These are phyloP conservation scores for Dilophus febrilis DNA, from an alignment of 2,888 invertebrate genomes.

Conservation along the genomic window DNA sequence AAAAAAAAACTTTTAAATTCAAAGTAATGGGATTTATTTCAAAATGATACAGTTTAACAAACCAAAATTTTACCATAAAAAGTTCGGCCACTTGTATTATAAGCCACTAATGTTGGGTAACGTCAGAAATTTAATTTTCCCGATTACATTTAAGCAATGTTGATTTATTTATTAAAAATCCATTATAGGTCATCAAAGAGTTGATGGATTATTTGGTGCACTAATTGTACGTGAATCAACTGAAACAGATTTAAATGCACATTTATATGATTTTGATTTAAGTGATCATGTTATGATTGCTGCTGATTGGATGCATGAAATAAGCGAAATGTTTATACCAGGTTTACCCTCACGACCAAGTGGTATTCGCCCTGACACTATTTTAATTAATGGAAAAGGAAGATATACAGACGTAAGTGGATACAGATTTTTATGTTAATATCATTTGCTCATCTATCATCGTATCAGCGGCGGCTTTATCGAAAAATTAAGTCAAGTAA, in stretches of 20 bases:
- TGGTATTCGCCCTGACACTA: slow-evolving; percentile 15
- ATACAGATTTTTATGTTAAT: too few relatives aligned
- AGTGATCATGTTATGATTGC: slow-evolving; percentile 51
- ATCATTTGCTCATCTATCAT: too few relatives aligned
- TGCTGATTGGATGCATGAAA: slow-evolving; percentile 60
- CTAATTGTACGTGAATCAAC: slow-evolving; percentile 51
- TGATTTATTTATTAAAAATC: too few relatives aligned
- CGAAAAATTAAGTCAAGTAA: too few relatives aligned
- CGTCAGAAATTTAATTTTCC: too few relatives aligned
- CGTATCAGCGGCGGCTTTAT: too few relatives aligned
- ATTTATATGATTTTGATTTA: slow-evolving; percentile 55
- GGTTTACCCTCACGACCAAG: slow-evolving; percentile 15
- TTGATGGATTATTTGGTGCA: slow-evolving; percentile 63
- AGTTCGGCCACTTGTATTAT: too few relatives aligned
- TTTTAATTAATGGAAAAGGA: slow-evolving; percentile 22
- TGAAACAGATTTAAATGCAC: slow-evolving; percentile 37
- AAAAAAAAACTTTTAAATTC: too few relatives aligned
- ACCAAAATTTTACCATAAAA: slow-evolving; percentile 5
- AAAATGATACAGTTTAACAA: too few relatives aligned
- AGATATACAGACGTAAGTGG: slow-evolving; percentile 13
- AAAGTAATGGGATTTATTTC: too few relatives aligned
- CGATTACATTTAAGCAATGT: too few relatives aligned
- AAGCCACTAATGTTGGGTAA: too few relatives aligned
- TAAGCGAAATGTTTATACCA: slow-evolving; percentile 26
- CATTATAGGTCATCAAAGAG: slow-evolving; percentile 55